Percentiles rank a stretch among this genome's conserved stretches.
These are phyloP conservation scores for Sebastes trivittatus DNA, from an alignment of 2,797 vertebrate genomes.

Conservation along the genomic window DNA sequence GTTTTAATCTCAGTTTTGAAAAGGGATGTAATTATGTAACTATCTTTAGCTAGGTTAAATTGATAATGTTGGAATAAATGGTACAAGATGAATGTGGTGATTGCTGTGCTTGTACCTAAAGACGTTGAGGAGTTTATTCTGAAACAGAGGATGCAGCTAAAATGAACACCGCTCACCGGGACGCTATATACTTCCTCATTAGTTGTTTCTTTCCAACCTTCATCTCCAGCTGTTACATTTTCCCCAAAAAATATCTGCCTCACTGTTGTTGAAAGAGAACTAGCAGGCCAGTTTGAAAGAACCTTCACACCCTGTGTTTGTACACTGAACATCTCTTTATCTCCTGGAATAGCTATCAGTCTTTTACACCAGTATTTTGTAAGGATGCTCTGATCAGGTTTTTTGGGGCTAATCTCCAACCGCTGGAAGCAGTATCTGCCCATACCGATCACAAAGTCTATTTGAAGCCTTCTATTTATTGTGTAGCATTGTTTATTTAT, in stretches of 20 bases:
- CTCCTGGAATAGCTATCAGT: background rate
- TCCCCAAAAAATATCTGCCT: background rate
- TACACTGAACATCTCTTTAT: background rate
- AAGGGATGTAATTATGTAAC: background rate
- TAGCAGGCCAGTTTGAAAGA: background rate
- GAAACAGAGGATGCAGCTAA: constrained; percentile 58
- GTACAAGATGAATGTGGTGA: background rate
- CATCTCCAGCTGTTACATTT: background rate
- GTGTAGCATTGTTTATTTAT: background rate
- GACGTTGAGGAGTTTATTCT: constrained; percentile 21
- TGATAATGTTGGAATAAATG: background rate
- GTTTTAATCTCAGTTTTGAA: background rate
- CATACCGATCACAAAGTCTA: background rate
- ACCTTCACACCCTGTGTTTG: background rate
- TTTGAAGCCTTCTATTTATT: background rate
- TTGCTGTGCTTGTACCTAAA: constrained; percentile 9
- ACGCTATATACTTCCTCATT: constrained; percentile 58
- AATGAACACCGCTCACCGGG: constrained; percentile 50
- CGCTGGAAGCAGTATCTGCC: background rate
- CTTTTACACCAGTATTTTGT: background rate
- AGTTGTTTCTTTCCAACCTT: background rate
- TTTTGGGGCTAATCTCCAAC: background rate
- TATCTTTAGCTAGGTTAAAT: background rate
- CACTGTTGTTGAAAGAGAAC: background rate
- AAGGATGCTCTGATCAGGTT: background rate